Evolutionary conservation across 2,888 invertebrate species (phyloP), one percentile per base, ranked within the genome.

Genomic region (Hyposoter dolosus): DNA sequence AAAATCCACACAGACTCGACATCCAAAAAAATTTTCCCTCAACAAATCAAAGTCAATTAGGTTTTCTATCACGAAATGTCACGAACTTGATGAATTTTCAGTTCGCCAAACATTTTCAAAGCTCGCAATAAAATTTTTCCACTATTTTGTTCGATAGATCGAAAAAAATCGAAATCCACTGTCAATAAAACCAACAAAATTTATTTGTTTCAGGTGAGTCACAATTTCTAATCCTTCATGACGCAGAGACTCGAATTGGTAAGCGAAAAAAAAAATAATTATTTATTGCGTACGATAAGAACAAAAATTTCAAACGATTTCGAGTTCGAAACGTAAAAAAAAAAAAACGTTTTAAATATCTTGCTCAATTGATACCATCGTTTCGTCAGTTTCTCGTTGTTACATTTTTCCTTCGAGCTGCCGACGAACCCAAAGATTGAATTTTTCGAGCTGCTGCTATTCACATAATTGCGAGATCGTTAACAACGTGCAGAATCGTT

Each of bases 191-290:
- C 32, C 1, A 65, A 47, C 0, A 1, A 47, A 75, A 75, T 69
- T 82, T 76, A 32, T 82, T 66, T 87, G 85, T 87, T 87, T 83
- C 87, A 85, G 85, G 87, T 87, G 72, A 85, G 85, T 19, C 9
- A 6, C 53, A 74, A 35, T 47, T 85, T 43, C 4, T 47, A 45
- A 78, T 63, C 19, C 50, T 65, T 32, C 50, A 17, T 23, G 40
- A 60, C n/a, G n/a, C 60, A 66, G 43, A 40, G 66, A 17, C 74
- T 43, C 43, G 47, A 32, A 60, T 60, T 66, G 81, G 84, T 82
- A 28, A 85, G 68, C 53, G 35, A 78, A 78, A 71, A 76, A n/a
- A n/a, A 53, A 40, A n/a, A n/a, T n/a, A 65, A 40, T 50, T 45
- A 32, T 60, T 35, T 4, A 35, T 35, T 6, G 0, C 35, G 35